Base-by-base conservation (phyloP, 2,113 vertebrate species). In the Etheostoma spectabile region DNA sequence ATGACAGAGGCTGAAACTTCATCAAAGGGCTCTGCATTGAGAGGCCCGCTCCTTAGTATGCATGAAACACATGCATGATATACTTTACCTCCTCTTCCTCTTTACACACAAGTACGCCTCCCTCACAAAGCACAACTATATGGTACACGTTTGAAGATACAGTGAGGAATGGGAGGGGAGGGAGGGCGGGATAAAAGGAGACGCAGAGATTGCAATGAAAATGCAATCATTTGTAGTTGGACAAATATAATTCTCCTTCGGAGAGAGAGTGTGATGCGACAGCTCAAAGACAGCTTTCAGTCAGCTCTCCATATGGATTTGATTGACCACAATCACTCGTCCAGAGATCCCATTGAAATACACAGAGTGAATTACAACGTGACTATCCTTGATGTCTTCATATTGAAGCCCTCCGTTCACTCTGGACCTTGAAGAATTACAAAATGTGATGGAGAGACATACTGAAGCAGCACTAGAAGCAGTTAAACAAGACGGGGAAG, bases 181-280 rank as follows among this genome's bases (percentile, higher is more conserved):
- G 66, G 8, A 62, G 67, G 48, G 27, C 24, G 3, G 83, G 85
- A 92, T 94, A 84, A 93, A 92, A 91, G 88, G 68, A 88, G 79
- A 86, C 49, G 46, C 57, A 71, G 73, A 87, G 86, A 93, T 88
- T 84, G 87, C 86, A 90, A 80, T 89, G 86, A 92, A 93, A 94
- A 93, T 84, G 78, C 88, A 93, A 90, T 91, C 88, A 91, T 93
- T 90, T 93, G 90, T 89, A 80, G 82, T 92, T 78, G 79, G 85
- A 92, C 80, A 82, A 88, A 93, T 89, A 73, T 90, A 86, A 82
- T 93, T 91, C 90, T 84, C 80, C 75, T 91, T 88, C 84, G 76
- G 79, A 89, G 79, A 89, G 49, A 46, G 55, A 77, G 84, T 61
- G 78, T 73, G 88, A 91, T 83, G 85, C 59, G 8, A 82, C 68